Evolutionary conservation across 2,113 vertebrate species (phyloP).

Genomic region (Elgaria multicarinata): DNA sequence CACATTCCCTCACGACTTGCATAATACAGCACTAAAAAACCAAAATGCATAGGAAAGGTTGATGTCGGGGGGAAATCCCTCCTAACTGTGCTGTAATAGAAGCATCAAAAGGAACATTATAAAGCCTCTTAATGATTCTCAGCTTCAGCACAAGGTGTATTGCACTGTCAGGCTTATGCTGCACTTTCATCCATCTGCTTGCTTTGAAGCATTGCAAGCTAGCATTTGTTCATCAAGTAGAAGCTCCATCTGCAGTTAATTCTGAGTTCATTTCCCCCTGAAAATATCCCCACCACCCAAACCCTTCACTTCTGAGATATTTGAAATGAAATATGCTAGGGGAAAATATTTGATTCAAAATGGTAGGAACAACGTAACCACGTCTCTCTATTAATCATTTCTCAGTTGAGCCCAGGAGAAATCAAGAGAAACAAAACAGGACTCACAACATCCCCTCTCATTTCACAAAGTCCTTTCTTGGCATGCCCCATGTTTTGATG

Average conservation of each 20-base stretch:
- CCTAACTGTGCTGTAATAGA: not conserved
- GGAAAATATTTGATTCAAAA: not conserved
- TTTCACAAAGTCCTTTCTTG: not conserved
- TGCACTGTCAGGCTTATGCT: conserved; percentile 42
- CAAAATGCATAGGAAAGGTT: not conserved
- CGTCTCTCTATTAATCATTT: not conserved
- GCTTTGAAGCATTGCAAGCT: conserved; percentile 27
- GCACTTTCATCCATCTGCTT: conserved; percentile 57
- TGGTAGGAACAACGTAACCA: not conserved
- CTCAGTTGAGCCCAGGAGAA: not conserved
- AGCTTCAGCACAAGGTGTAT: conserved; percentile 42
- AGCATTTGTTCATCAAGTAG: conserved; percentile 17
- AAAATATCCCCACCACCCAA: not conserved
- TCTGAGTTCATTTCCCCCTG: not conserved
- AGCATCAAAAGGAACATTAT: conserved; percentile 45
- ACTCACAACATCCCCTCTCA: not conserved
- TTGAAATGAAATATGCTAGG: not conserved
- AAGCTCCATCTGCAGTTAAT: not conserved
- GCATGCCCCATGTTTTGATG: not conserved
- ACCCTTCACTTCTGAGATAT: not conserved
- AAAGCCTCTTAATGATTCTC: conserved; percentile 41
- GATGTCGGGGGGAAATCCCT: not conserved
- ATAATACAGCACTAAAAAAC: not conserved
- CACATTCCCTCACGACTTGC: not conserved
- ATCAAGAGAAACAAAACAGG: conserved; percentile 2